A percentile compares a stretch with the other conserved stretches of the same genome.
These are phyloP conservation scores for Synchiropus splendidus DNA, from an alignment of 2,113 vertebrate genomes.

Conservation along the genomic window DNA sequence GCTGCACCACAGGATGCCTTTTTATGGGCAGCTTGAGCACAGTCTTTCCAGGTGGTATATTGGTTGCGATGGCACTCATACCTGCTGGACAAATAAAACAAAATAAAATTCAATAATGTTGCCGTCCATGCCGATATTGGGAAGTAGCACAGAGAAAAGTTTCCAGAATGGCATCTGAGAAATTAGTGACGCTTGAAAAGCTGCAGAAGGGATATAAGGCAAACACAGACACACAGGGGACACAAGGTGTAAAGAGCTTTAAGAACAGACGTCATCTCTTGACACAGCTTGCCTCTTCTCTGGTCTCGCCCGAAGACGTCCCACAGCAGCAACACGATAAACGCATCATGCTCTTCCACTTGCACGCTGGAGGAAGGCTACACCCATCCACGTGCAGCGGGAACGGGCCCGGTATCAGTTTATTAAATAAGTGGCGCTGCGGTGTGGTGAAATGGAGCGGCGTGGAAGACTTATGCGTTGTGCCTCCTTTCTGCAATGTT, in stretches of 20 bases:
- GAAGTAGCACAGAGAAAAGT: too few relatives aligned
- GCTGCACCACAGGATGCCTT: too few relatives aligned
- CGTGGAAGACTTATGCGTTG: conserved; percentile 44
- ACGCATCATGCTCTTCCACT: conserved; percentile 30
- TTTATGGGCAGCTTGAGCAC: too few relatives aligned
- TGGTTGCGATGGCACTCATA: too few relatives aligned
- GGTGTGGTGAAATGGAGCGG: conserved; percentile 46
- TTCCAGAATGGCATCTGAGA: too few relatives aligned
- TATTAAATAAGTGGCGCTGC: conserved; percentile 53
- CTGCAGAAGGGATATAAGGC: too few relatives aligned
- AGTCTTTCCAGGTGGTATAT: too few relatives aligned
- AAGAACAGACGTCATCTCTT: conserved; percentile 24
- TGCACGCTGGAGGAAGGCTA: conserved; percentile 21
- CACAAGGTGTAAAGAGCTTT: conserved; percentile 55
- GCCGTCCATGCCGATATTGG: too few relatives aligned
- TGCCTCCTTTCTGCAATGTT: conserved; percentile 39
- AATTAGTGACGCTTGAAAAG: too few relatives aligned
- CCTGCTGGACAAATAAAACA: too few relatives aligned
- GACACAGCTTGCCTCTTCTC: conserved; percentile 1
- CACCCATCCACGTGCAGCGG: conserved; percentile 20
- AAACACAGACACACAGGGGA: conserved; percentile 24
- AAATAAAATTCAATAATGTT: too few relatives aligned
- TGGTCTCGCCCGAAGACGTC: conserved; percentile 18
- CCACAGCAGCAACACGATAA: conserved; percentile 43
- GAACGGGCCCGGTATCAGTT: conserved; percentile 26